Evolutionary conservation across 2,888 invertebrate species (phyloP), one percentile per base, ranked within the genome.

Genomic region (Biston betularia): DNA sequence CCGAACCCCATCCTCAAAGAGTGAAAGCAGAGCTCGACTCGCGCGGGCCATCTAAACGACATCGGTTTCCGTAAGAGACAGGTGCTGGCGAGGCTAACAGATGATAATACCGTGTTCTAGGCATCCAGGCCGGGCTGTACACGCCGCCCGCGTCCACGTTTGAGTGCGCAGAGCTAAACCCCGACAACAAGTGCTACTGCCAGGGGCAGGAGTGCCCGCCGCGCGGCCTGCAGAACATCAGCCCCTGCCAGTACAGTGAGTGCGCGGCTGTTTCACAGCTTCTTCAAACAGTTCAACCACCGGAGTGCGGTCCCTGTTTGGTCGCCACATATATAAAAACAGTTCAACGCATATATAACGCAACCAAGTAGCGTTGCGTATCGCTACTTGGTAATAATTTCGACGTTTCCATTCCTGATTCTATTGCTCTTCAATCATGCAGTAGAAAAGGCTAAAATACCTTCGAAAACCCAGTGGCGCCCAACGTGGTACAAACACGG

Each of bases 171-270:
- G 94, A 95, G 0, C 88, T 95, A 44, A 95, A 96, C 70, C 94
- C 95, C 0, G 95, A 96, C 54, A 97, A 97, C 87, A 95, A 95
- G 75, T 98, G 98, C 77, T 97, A 95, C 82, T 97, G 97, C 79
- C 95, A 95, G 10, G 96, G 96, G 0, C 95, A 95, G 65, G 92
- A 94, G 56, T 97, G 97, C 75, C 96, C 97, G 0, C 95, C 96
- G 0, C 94, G 95, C 69, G 98, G 98, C 0, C 86, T 98, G 38
- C 97, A 98, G 86, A 97, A 97, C 80, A 97, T 98, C 72, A 97
- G 97, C 75, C 97, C 42, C 7, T 54, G 42, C 54, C 42, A 54
- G 42, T 54, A 54, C 24, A 54, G 54, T 54, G 42, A 42, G 54
- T 42, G 4, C 53, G 1, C 3, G 24, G 24, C 24, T 24, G 24